A percentile compares a stretch with the other conserved stretches of the same genome.
Conservation (phyloP, 2,888 invertebrate species). For the Acronicta psi region DNA sequence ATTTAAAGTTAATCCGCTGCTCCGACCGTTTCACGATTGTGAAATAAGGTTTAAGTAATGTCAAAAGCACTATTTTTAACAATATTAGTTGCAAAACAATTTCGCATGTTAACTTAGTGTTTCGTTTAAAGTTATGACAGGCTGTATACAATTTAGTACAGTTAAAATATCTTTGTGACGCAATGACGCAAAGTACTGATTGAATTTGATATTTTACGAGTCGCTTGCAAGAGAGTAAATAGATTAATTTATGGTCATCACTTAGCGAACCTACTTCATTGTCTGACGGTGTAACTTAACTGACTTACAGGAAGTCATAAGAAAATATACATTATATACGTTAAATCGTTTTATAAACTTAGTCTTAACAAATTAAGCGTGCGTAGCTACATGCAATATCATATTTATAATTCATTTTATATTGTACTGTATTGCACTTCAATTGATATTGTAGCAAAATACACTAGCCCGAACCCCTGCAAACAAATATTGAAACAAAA, state of each 20-base stretch:
- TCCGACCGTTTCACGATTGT: slow-evolving; percentile 41
- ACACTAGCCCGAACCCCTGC: slow-evolving; percentile 25
- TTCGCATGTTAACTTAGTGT: slow-evolving; percentile 65
- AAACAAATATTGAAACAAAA: slow-evolving; percentile 46
- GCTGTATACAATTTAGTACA: slow-evolving; percentile 59
- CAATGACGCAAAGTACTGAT: slow-evolving; percentile 70
- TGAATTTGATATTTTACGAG: slow-evolving; percentile 71
- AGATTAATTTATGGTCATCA: slow-evolving; percentile 62
- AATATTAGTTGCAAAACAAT: slow-evolving; percentile 55
- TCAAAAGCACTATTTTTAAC: slow-evolving; percentile 59
- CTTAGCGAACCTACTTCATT: slow-evolving; percentile 20
- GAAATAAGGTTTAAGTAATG: slow-evolving; percentile 57
- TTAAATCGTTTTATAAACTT: slow-evolving; percentile 1
- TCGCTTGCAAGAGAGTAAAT: slow-evolving; percentile 57
- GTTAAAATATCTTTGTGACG: slow-evolving; percentile 66
- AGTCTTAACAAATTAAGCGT: not conserved
- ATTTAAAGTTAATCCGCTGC: slow-evolving; percentile 46
- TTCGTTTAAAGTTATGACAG: slow-evolving; percentile 59
- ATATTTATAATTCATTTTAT: slow-evolving; percentile 34
- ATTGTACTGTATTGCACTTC: no score
- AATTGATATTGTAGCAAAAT: slow-evolving; percentile 26
- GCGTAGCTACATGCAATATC: slow-evolving; percentile 5
- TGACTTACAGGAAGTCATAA: slow-evolving; percentile 13
- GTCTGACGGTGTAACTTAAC: slow-evolving; percentile 14
- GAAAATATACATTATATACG: slow-evolving; percentile 1